Base-by-base conservation (phyloP, 2,113 vertebrate species). In the Callithrix jacchus region DNA sequence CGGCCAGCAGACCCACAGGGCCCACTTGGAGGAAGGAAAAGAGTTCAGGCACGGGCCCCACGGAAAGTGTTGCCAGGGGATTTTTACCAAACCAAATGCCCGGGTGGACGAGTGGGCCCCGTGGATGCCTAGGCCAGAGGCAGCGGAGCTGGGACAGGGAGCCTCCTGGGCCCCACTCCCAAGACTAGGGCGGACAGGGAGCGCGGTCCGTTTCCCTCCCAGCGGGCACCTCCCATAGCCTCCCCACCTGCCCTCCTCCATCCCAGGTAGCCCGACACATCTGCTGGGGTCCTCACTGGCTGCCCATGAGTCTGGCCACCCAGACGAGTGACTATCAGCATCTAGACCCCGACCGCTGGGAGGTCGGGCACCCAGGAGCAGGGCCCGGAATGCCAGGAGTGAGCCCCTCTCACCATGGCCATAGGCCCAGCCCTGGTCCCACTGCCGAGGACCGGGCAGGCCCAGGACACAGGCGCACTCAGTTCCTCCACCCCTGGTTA, bases 331-430 rank as follows among this genome's bases (percentile, higher is more conserved):
- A 8, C 66, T 23, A 6, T 45, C 7, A 4, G 30, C 54, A 56
- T 76, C 64, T 30, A 40, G 10, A 40, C 20, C 30, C 81, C 52
- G 2, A 2, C 16, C 1, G 3, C 70, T 3, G 10, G 64, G n/a
- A 73, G 91, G 58, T 12, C 1, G 2, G 11, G 42, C 6, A 56
- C 35, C 89, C 35, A 4, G 42, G 12, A 4, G 23, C 11, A 23
- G 54, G 0, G 4, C n/a, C 30, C 0, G 5, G 54, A 5, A 0
- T 17, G 8, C 20, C 10, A 32, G 32, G 3, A 25, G 2, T 8
- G 40, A 80, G 76, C 79, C 45, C 35, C 40, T 25, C 82, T 42
- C 4, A 20, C n/a, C 35, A 5, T 35, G 0, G 49, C 77, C 23
- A 49, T 20, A 23, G 7, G 1, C 30, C 25, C n/a, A 21, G 56